Base-by-base conservation (phyloP, 1,140 invertebrate genomes). In the Hyles vespertilio region DNA sequence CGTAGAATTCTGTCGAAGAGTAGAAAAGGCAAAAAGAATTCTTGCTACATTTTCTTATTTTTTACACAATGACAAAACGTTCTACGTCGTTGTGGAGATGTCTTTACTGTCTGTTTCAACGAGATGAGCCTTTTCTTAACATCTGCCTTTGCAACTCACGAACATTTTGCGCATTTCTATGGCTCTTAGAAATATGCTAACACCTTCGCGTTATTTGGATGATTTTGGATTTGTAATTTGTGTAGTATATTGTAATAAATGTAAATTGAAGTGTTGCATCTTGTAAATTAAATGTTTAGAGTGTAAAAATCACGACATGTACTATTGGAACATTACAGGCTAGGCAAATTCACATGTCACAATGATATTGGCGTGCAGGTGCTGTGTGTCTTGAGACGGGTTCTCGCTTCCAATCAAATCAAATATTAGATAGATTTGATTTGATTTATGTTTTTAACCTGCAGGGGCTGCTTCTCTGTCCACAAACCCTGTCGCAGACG, bases 391-490 rank as follows among this genome's bases (percentile, higher is more conserved):
- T 83, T 81, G 73, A 79, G 71, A 61, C 58, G 66, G 77, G 77
- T 81, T 72, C 65, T 79, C 56, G 65, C 53, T 59, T 54, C 36
- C 58, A 59, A 79, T 79, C 74, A 77, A 78, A 77, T 78, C 76
- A 77, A 77, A 77, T 74, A 51, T 53, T 5, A 64, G 22, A 40
- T 7, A 60, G 51, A 67, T 78, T 78, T 78, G 80, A 79, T 79
- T 82, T 81, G 80, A 77, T 79, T 77, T 63, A 58, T 77, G 63
- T 84, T 87, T 87, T 85, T 90, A 74, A 87, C 82, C 87, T 87
- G 69, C 93, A 95, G 93, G 94, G 94, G 73, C 93, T 96, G 90
- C 93, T 96, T 86, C 94, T 96, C 90, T 95, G 94, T 91, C 95
- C 95, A 81, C 94, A 94, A 91, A 96, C 95, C 78, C 92, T 96